A percentile compares a stretch with the other conserved stretches of the same genome.
phyloP scores from a whole-genome alignment of 2,113 vertebrate species.

The Carassius gibelio region DNA sequence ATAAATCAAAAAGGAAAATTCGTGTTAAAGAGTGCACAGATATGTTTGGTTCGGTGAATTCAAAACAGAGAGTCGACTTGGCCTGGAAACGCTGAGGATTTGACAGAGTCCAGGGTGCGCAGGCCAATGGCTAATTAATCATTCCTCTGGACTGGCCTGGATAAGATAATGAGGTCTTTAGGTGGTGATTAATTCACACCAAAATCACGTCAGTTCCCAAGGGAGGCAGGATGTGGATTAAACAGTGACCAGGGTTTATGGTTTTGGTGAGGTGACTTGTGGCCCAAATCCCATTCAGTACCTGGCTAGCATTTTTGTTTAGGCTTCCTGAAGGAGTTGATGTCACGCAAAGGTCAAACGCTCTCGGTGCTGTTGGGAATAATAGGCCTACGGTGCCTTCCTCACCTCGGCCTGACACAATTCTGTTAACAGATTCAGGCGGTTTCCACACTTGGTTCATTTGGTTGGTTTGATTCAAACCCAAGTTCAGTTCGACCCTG shows the following conservation, averaged over 20 bases:
- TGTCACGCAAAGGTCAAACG: conserved; percentile 54
- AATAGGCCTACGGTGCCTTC: conserved; percentile 39
- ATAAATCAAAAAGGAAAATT: neutral
- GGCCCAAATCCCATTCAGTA: conserved; percentile 46
- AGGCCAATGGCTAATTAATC: conserved; percentile 50
- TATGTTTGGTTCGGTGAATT: conserved; percentile 21
- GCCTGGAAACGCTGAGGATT: conserved; percentile 45
- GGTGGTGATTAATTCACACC: conserved; percentile 50
- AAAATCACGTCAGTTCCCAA: conserved; percentile 26
- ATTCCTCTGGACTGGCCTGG: conserved; percentile 41
- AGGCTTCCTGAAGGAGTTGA: conserved; percentile 48
- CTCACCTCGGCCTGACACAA: conserved; percentile 48
- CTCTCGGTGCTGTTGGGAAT: conserved; percentile 45
- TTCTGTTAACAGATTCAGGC: neutral
- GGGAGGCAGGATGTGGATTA: conserved; percentile 37
- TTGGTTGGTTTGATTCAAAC: neutral
- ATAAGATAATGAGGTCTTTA: conserved; percentile 54
- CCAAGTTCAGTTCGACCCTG: neutral
- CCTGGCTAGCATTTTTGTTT: conserved; percentile 21
- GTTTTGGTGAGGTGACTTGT: conserved; percentile 22
- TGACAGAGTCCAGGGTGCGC: conserved; percentile 42
- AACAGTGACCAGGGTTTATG: conserved; percentile 20
- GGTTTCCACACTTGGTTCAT: conserved; percentile 39
- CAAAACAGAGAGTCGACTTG: conserved; percentile 24
- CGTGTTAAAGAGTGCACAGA: neutral